Percentiles rank a stretch among this genome's conserved stretches.
Evolutionary conservation across 2,113 vertebrate species (phyloP).

Genomic region (Catharus fuscescens): DNA sequence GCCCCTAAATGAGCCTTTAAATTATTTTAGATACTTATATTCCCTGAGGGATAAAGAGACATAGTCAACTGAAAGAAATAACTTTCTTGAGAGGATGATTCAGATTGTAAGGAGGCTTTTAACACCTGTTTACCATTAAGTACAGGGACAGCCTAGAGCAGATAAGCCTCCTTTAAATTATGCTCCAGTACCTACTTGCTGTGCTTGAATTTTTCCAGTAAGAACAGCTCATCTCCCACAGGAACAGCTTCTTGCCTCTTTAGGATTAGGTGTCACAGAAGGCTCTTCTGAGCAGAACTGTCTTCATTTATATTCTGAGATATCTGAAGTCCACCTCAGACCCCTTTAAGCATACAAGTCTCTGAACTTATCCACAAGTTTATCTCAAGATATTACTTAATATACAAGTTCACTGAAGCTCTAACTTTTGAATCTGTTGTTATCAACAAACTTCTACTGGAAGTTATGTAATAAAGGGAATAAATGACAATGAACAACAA

Average conservation of each 20-base stretch:
- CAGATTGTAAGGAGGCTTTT: slow-evolving; percentile 8
- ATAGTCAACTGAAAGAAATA: neutral
- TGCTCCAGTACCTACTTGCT: neutral
- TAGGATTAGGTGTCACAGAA: neutral
- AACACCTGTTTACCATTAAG: slow-evolving; percentile 16
- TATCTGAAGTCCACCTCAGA: neutral
- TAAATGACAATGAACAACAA: neutral
- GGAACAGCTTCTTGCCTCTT: neutral
- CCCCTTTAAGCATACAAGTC: neutral
- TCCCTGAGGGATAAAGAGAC: neutral
- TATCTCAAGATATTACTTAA: neutral
- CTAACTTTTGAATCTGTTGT: neutral
- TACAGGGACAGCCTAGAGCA: neutral
- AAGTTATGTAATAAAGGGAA: neutral
- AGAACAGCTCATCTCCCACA: neutral
- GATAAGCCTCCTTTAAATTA: neutral
- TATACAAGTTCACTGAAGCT: neutral
- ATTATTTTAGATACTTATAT: neutral
- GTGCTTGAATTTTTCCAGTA: neutral
- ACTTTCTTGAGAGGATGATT: neutral
- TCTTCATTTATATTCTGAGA: neutral
- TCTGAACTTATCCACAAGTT: neutral
- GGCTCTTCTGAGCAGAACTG: neutral
- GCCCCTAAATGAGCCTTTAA: neutral
- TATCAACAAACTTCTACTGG: neutral